Evolutionary conservation across 2,888 invertebrate genomes (phyloP), one percentile per base, ranked within the genome.

Genomic region (Neoascia interrupta): DNA sequence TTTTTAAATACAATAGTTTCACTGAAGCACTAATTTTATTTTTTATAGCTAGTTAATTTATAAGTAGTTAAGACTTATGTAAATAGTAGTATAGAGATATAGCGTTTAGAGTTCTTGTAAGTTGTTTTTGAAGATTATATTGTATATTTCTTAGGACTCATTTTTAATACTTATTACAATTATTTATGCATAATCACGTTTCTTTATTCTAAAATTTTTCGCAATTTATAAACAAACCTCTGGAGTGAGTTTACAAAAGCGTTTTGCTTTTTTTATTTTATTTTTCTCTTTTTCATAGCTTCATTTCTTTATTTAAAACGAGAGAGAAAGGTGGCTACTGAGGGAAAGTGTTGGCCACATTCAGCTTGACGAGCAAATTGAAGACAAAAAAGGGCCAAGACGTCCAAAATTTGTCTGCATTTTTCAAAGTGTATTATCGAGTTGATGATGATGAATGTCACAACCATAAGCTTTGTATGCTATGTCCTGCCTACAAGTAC

Each of bases 151-250:
- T 63, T 75, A 75, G 69, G 69, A 74, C 45, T 54, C 31, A n/a
- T n/a, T 41, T 66, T 75, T 75, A 75, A 75, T 75, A 75, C 75
- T 75, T 69, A 75, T 18, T 63, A 37, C 21, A 49, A 68, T 53
- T 34, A 41, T 31, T 56, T 26, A 43, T 41, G 49, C 37, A 16
- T 56, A 61, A 63, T 75, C 75, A 74, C 74, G 58, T 64, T 66
- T 21, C 1, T 56, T 53, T 53, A 18, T 36, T n/a, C n/a, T n/a
- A n/a, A n/a, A n/a, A n/a, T n/a, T n/a, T n/a, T n/a, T n/a, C n/a
- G n/a, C n/a, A n/a, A n/a, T n/a, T 26, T 58, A 34, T 51, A 28
- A 31, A 58, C 49, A 68, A 36, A 19, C 21, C 39, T 49, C 13
- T 51, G n/a, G n/a, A n/a, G n/a, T n/a, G n/a, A n/a, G n/a, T n/a